Evolutionary conservation across 2,888 invertebrate genomes (phyloP).

Genomic region (Ganaspis brasiliensis): DNA sequence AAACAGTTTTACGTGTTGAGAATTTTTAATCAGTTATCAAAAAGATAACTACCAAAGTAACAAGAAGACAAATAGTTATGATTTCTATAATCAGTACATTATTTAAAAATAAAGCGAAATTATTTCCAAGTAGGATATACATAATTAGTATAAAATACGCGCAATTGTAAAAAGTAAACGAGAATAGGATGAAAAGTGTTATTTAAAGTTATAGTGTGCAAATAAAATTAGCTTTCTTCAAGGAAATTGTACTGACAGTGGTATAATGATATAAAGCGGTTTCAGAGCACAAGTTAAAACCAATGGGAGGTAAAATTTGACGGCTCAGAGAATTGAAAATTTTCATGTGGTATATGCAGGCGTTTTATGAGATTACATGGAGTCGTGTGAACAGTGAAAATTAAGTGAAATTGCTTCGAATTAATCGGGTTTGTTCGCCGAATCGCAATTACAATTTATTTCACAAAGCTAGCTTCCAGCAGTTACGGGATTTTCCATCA

Average conservation of each 20-base stretch:
- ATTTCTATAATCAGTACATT: background rate
- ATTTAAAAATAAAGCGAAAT: background rate
- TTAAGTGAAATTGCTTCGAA: conserved; percentile 31
- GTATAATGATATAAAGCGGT: conserved; percentile 29
- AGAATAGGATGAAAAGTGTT: conserved; percentile 12
- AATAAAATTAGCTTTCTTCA: conserved; percentile 34
- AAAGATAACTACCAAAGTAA: background rate
- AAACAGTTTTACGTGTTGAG: background rate
- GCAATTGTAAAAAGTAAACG: background rate
- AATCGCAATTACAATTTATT: conserved; percentile 34
- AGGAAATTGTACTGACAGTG: conserved; percentile 15
- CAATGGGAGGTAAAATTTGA: conserved; percentile 24
- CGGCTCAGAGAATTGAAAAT: conserved; percentile 36
- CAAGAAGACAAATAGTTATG: background rate
- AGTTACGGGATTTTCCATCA: conserved; percentile 27
- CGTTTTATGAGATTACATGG: conserved; percentile 30
- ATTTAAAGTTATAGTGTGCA: conserved; percentile 19
- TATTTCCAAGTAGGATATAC: background rate
- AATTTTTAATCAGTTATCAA: background rate
- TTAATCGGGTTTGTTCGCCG: conserved; percentile 40
- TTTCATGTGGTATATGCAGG: conserved; percentile 10
- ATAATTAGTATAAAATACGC: background rate
- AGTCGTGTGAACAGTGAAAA: conserved; percentile 32
- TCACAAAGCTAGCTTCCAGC: conserved; percentile 23
- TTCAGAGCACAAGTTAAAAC: conserved; percentile 23